Evolutionary conservation across 1,140 invertebrate genomes (phyloP).

Genomic region (Drosophila miranda): DNA sequence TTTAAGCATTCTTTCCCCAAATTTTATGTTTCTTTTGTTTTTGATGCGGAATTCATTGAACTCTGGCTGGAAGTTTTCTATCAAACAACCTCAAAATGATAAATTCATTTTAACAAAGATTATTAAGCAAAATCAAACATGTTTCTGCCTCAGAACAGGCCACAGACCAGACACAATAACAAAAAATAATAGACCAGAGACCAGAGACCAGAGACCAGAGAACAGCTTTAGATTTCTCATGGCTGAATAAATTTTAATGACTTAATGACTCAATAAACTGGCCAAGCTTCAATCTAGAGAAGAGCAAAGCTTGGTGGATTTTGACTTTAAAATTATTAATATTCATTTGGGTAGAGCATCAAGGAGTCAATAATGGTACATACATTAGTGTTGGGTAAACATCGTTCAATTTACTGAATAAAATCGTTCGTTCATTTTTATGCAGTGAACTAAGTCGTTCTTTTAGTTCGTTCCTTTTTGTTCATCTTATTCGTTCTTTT

Average conservation of each 20-base stretch:
- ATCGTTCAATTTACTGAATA: too few species aligned
- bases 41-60: constrained; percentile 25
- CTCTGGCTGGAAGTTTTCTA: constrained; percentile 37
- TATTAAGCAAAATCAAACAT: constrained; percentile 30
- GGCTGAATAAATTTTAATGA: constrained; percentile 34
- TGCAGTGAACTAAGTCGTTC: too few species aligned
- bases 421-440: too few species aligned
- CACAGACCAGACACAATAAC: too few species aligned
- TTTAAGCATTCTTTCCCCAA: background rate
- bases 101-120: constrained; percentile 44
- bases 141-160: background rate
- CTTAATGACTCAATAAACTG: constrained; percentile 55
- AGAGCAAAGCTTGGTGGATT: constrained; percentile 4
- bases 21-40: background rate
- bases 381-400: too few species aligned
- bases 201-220: constrained; percentile 1
- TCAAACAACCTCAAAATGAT: constrained; percentile 42
- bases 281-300: constrained; percentile 3
- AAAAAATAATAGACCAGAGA: too few species aligned
- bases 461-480: too few species aligned
- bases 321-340: constrained; percentile 14
- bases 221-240: constrained; percentile 23
- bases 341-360: constrained; percentile 10
- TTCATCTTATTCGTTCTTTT: too few species aligned
- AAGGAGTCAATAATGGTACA: constrained; percentile 31